Evolutionary conservation across 2,888 invertebrate genomes (phyloP).

Genomic region (Sussaba pulchella): DNA sequence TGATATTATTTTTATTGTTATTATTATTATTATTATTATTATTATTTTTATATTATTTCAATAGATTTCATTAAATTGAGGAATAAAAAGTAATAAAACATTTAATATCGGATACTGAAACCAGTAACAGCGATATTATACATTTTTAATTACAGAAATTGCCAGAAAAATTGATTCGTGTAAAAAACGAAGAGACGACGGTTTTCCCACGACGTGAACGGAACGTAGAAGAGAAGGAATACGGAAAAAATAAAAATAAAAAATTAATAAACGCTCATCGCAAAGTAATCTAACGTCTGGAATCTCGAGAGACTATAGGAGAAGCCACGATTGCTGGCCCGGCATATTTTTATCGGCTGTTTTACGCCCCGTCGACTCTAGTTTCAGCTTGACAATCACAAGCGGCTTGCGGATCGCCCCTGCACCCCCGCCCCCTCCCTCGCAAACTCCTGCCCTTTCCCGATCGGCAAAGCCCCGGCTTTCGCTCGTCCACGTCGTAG

Average conservation of each 20-base stretch:
- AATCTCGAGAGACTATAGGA: conserved; percentile 52
- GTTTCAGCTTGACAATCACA: conserved; percentile 55
- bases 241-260: conserved; percentile 12
- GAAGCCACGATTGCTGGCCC: conserved; percentile 46
- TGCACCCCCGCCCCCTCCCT: neutral
- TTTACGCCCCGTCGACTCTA: conserved; percentile 55
- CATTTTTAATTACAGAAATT: too few species aligned
- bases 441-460: too few species aligned
- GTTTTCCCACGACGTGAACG: too few species aligned
- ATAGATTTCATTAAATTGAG: too few species aligned
- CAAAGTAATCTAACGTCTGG: conserved; percentile 58
- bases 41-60: too few species aligned
- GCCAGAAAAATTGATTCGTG: too few species aligned
- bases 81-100: too few species aligned
- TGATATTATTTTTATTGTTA: too few species aligned
- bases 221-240: neutral
- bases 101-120: too few species aligned
- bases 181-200: too few species aligned
- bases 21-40: too few species aligned
- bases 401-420: conserved; percentile 8
- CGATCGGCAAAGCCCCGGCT: conserved; percentile 1
- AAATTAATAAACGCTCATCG: conserved; percentile 62
- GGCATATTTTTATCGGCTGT: conserved; percentile 63
- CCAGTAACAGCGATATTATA: too few species aligned
- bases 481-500: conserved; percentile 20